Conservation (phyloP, 2,113 vertebrate genomes). For the Caranx melampygus region DNA sequence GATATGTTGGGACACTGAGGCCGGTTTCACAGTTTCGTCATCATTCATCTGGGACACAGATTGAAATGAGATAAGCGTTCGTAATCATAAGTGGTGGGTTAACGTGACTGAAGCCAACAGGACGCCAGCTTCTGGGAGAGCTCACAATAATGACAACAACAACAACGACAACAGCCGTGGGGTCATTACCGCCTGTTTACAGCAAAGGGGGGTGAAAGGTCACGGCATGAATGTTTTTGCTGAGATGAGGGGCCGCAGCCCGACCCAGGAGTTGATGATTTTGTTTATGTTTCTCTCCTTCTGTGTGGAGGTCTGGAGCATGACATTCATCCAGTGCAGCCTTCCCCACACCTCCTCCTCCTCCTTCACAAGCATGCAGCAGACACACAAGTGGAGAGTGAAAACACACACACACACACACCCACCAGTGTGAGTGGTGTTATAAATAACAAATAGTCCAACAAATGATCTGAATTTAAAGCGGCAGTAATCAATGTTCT, state of each 20-base stretch:
- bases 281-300: slow-evolving; percentile 52
- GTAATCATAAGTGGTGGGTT: slow-evolving; percentile 3
- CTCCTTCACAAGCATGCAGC: background rate
- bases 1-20: background rate
- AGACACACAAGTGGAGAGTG: background rate
- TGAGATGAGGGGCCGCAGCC: slow-evolving; percentile 14
- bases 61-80: background rate
- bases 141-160: slow-evolving; percentile 43
- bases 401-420: background rate
- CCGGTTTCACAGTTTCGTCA: background rate
- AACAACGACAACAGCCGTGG: slow-evolving; percentile 42
- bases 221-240: slow-evolving; percentile 43
- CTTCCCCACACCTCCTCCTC: background rate
- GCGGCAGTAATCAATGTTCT: background rate
- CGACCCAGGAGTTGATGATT: slow-evolving; percentile 10
- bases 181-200: slow-evolving; percentile 34
- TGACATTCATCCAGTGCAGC: background rate
- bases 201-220: slow-evolving; percentile 42
- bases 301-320: slow-evolving; percentile 19
- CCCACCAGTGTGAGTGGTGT: background rate
- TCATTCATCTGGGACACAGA: background rate
- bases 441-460: background rate
- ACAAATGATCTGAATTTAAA: background rate
- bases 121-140: slow-evolving; percentile 14
- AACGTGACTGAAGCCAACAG: background rate